These are phyloP conservation scores for Cebus imitator DNA, from an alignment of 2,113 vertebrate species.

Conservation along the genomic window DNA sequence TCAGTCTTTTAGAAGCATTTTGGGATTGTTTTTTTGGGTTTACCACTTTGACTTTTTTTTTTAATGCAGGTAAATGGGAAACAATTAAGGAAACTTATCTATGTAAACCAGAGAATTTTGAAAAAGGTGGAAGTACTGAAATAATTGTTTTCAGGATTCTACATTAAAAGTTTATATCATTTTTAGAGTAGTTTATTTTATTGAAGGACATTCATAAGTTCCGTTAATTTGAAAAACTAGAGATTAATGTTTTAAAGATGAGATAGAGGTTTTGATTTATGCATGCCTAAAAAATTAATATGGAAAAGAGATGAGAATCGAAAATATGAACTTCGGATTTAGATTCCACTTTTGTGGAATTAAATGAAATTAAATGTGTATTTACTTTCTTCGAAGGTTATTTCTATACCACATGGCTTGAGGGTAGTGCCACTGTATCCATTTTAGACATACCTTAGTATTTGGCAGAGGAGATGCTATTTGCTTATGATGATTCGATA, in stretches of 20 bases:
- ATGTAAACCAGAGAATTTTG: not conserved
- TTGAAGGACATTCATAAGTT: not conserved
- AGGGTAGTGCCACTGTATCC: not conserved
- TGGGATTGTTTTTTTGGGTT: not conserved
- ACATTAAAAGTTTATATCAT: not conserved
- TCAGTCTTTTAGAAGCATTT: not conserved
- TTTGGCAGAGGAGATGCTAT: constrained; percentile 8
- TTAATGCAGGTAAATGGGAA: constrained; percentile 7
- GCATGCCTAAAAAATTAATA: not conserved
- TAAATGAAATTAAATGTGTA: not conserved
- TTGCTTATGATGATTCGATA: constrained; percentile 21
- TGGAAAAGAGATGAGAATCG: not conserved
- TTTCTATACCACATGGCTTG: not conserved
- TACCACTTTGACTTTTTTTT: not conserved
- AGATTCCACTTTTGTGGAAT: not conserved
- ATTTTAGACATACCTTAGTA: not conserved
- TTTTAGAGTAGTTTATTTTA: not conserved
- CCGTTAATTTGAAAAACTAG: not conserved
- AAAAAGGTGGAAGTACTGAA: not conserved
- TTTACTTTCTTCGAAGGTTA: not conserved
- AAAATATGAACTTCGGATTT: not conserved
- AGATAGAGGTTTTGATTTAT: constrained; percentile 17
- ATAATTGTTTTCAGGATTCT: not conserved
- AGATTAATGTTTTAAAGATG: constrained; percentile 6
- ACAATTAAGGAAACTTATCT: not conserved